Percentiles rank a stretch among this genome's conserved stretches.
Evolutionary conservation across 1,140 invertebrate species (phyloP).

Genomic region (Marisa cornuarietis): DNA sequence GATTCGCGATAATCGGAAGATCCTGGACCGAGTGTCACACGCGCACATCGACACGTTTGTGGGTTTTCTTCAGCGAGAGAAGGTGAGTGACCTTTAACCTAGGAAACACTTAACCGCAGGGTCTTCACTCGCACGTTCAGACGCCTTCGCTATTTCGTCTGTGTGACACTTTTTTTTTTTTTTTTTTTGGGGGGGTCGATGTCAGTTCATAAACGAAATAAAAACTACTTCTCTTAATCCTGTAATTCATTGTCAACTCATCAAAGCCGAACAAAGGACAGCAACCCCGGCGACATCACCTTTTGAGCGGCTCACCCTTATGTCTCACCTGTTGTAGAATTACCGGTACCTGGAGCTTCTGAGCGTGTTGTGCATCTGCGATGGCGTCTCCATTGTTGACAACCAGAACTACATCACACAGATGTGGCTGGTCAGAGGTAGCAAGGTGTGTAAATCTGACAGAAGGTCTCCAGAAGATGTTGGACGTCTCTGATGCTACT

Average conservation of each 20-base stretch:
- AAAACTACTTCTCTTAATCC: too few species aligned
- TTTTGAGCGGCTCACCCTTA: too few species aligned
- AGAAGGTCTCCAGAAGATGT: too few species aligned
- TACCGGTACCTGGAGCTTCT: slow-evolving; percentile 62
- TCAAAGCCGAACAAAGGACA: too few species aligned
- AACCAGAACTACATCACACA: slow-evolving; percentile 63
- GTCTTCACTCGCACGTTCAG: neutral
- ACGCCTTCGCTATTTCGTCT: neutral
- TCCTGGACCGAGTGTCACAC: slow-evolving; percentile 60
- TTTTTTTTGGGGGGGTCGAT: neutral
- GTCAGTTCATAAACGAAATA: too few species aligned
- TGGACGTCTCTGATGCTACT: too few species aligned
- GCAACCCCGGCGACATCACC: too few species aligned
- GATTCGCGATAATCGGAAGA: slow-evolving; percentile 62
- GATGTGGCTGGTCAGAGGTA: slow-evolving; percentile 54
- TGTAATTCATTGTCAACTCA: too few species aligned
- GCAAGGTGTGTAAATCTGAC: slow-evolving; percentile 31
- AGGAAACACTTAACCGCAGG: neutral
- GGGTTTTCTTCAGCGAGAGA: slow-evolving; percentile 52
- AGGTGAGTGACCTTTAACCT: slow-evolving; percentile 38
- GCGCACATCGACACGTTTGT: slow-evolving; percentile 61
- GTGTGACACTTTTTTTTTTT: neutral
- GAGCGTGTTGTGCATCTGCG: slow-evolving; percentile 62
- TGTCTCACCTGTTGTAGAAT: slow-evolving; percentile 41
- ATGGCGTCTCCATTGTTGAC: slow-evolving; percentile 60